Evolutionary conservation across 1,140 invertebrate genomes (phyloP).

Genomic region (Andrena cerasifolii): DNA sequence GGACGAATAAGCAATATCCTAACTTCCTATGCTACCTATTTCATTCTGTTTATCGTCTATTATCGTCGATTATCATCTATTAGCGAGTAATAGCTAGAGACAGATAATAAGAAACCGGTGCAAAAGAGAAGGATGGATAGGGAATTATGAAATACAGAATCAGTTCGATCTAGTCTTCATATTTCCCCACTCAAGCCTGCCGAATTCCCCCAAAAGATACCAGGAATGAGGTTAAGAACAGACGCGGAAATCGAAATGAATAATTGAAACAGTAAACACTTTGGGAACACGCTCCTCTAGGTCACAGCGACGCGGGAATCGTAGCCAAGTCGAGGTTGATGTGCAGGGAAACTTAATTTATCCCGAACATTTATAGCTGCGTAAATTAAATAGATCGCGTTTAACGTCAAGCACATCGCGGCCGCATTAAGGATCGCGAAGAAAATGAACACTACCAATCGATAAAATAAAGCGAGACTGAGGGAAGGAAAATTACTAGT

Average conservation of each 20-base stretch:
- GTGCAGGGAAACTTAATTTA: background rate
- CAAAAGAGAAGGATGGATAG: too few species aligned
- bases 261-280: background rate
- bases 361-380: background rate
- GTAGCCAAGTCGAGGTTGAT: background rate
- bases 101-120: too few species aligned
- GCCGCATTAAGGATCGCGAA: background rate
- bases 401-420: background rate
- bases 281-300: background rate
- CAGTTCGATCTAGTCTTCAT: too few species aligned
- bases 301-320: background rate
- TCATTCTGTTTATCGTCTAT: too few species aligned
- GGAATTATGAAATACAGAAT: too few species aligned
- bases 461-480: background rate
- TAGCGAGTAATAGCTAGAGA: too few species aligned
- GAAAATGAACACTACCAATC: background rate
- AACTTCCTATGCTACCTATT: too few species aligned
- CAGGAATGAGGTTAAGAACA: too few species aligned
- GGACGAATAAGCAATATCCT: too few species aligned
- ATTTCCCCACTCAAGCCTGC: too few species aligned
- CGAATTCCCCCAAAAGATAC: too few species aligned
- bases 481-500: background rate
- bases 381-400: conserved; percentile 1
- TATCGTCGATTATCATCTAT: too few species aligned
- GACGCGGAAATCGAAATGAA: background rate